Evolutionary conservation across 1,140 invertebrate genomes (phyloP), one percentile per base, ranked within the genome.

Genomic region (Lasaia peninsularis): DNA sequence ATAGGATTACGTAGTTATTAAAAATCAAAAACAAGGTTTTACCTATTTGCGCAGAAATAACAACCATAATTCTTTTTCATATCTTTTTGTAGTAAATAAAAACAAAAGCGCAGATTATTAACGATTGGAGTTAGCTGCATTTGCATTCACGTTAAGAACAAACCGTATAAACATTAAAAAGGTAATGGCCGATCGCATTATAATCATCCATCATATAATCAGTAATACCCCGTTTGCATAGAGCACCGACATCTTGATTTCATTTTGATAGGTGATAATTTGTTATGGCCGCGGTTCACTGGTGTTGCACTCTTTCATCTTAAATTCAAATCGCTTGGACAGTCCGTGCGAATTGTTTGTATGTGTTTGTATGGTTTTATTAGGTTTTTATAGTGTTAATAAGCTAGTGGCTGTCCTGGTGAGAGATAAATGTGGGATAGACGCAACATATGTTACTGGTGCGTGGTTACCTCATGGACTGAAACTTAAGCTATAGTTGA

Each of bases 181-280:
- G 53, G 20, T 40, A 55, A 55, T 55, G 56, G 10, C 44, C 21
- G 48, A 35, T 35, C 14, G 32, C 10, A 40, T 12, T 37, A 55
- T 55, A 37, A 37, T 37, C 14, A 52, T 52, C 51, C 51, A 52
- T 52, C 51, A 57, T 63, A 52, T 54, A 56, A 63, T 59, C 57
- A 52, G 57, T 59, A 63, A 63, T 59, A 58, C 60, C 56, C 28
- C 51, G 51, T 54, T 53, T 55, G 62, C 62, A 33, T 48, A 54
- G 50, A 49, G 40, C 16, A 55, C 21, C 31, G 16, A 35, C 52
- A 52, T 44, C 37, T 54, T 63, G 56, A 63, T 63, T 73, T 76
- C 70, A 56, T 75, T 76, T 76, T 76, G 76, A 76, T 78, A 71
- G 75, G 56, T 48, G 69, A 63, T 74, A 76, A 80, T 80, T 76